phyloP scores from a whole-genome alignment of 1,140 invertebrate species.

The Lamellibrachia luymesi region DNA sequence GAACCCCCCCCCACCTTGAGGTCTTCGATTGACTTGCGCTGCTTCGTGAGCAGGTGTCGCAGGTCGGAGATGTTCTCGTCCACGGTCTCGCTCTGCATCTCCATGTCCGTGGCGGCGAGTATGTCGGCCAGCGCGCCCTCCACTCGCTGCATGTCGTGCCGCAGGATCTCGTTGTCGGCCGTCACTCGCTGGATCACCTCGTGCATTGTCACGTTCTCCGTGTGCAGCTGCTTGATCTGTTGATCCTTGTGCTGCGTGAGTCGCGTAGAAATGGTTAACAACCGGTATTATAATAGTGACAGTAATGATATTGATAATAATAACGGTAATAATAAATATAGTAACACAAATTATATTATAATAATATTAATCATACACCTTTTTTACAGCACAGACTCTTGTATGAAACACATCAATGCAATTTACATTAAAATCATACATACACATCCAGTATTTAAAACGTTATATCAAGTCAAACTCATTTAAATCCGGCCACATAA shows the following conservation, averaged over 20 bases:
- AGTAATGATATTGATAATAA: too few relatives aligned
- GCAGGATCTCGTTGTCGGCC: background rate
- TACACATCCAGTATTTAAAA: too few relatives aligned
- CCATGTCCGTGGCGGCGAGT: background rate
- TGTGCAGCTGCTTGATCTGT: background rate
- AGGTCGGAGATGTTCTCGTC: background rate
- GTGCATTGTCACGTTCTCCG: background rate
- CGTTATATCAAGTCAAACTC: too few relatives aligned
- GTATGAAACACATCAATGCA: too few relatives aligned
- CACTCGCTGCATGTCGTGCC: background rate
- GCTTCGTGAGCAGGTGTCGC: background rate
- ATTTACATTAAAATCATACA: too few relatives aligned
- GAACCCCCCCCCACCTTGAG: background rate
- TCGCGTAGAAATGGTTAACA: too few relatives aligned
- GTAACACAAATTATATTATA: too few relatives aligned
- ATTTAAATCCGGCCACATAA: too few relatives aligned
- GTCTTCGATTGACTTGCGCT: background rate
- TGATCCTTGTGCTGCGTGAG: background rate
- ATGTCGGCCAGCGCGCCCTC: background rate
- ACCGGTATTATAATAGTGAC: too few relatives aligned
- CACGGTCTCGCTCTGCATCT: background rate
- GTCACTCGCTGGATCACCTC: background rate
- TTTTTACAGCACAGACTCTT: too few relatives aligned
- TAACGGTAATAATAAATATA: too few relatives aligned
- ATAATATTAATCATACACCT: too few relatives aligned